Evolutionary conservation across 2,113 vertebrate genomes (phyloP).

Genomic region (Thymallus thymallus): DNA sequence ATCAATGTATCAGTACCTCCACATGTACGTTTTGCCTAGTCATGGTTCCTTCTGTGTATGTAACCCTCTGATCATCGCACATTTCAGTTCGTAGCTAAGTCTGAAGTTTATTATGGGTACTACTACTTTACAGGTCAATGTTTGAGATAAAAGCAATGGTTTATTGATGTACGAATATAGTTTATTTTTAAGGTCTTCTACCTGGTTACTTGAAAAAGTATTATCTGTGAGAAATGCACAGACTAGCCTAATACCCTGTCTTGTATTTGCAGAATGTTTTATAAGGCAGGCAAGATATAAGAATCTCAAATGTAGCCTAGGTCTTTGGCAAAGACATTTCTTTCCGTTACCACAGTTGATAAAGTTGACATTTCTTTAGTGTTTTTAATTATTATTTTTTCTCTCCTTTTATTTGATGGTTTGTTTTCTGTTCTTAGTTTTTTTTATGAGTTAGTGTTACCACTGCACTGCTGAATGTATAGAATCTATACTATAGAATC

Average conservation of each 20-base stretch:
- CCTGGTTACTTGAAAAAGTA: not conserved
- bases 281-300: not conserved
- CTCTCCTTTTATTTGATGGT: not conserved
- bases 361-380: not conserved
- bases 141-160: not conserved
- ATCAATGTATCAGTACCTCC: conserved; percentile 14
- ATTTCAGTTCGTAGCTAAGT: not conserved
- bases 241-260: not conserved
- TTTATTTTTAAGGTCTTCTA: not conserved
- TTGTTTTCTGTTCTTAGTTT: not conserved
- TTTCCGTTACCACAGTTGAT: not conserved
- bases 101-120: not conserved
- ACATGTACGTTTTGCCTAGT: not conserved
- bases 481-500: conserved; percentile 1
- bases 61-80: not conserved
- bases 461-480: conserved; percentile 49
- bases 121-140: not conserved
- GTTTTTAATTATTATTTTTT: not conserved
- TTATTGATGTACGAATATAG: not conserved
- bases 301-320: not conserved
- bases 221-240: not conserved
- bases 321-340: not conserved
- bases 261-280: not conserved
- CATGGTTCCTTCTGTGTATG: not conserved
- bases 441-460: conserved; percentile 13